A percentile compares a stretch with the other conserved stretches of the same genome.
Evolutionary conservation across 2,113 vertebrate genomes (phyloP).

Genomic region (Glareola pratincola): DNA sequence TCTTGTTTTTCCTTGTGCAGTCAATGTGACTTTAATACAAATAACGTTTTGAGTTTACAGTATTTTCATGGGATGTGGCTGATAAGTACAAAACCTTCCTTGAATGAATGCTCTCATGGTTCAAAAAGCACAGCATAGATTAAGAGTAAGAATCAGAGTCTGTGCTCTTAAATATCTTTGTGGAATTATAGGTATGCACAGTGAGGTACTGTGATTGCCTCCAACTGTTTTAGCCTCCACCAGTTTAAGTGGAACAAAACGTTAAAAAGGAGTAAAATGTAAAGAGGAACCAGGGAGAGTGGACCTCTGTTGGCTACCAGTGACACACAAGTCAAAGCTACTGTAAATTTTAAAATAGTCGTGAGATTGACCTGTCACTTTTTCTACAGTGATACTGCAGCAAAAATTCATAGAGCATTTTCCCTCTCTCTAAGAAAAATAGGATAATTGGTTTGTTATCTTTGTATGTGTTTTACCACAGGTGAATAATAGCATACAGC

Average conservation of each 20-base stretch:
- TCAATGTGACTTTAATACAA: background rate
- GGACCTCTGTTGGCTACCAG: background rate
- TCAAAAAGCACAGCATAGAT: background rate
- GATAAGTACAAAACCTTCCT: background rate
- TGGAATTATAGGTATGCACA: background rate
- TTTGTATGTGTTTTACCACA: background rate
- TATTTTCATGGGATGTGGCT: background rate
- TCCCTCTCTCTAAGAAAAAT: background rate
- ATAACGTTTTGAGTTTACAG: background rate
- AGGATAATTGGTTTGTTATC: background rate
- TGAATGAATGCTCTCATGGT: rapidly evolving
- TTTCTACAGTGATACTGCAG: background rate
- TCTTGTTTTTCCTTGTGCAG: background rate
- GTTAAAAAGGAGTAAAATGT: background rate
- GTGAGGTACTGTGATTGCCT: background rate
- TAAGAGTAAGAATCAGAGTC: background rate
- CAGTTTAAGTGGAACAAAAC: background rate
- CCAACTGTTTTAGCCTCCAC: background rate
- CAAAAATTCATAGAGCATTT: background rate
- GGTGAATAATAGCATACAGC: background rate
- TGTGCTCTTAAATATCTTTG: background rate
- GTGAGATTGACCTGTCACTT: background rate
- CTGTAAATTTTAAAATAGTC: background rate
- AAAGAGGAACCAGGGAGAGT: background rate
- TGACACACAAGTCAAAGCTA: background rate